Base-by-base conservation (phyloP, 2,888 invertebrate genomes). In the Ceramica pisi region DNA sequence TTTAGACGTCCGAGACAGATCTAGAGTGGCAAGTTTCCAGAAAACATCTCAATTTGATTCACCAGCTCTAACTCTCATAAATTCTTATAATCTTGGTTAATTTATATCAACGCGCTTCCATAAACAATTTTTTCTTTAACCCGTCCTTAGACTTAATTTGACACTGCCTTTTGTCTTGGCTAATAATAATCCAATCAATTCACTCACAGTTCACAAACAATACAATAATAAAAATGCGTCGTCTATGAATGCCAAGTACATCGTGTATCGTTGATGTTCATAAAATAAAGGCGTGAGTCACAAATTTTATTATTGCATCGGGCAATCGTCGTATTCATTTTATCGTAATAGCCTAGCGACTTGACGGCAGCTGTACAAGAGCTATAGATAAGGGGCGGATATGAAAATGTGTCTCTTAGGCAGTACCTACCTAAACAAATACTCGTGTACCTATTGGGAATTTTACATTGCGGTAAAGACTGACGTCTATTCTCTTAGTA, bases 281-380 rank as follows among this genome's bases (percentile, higher is more conserved):
- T 80, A 72, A 74, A 70, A 76, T 72, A 71, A 48, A 77, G 68
- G 55, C 44, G 46, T 86, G 79, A 85, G 67, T 84, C 82, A 84
- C 68, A 77, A n/a, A n/a, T 63, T 61, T 79, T 75, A 86, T 83
- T 86, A 90, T 92, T 93, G 91, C 90, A 89, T 91, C 88, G 90
- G 88, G 75, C 82, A 63, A 78, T 81, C 86, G 85, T 86, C 84
- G 88, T 90, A 92, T 92, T 91, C 91, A 92, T 92, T 91, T 88
- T 87, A 90, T 90, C 88, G 89, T 89, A 86, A 86, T 87, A 89
- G 86, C 82, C 71, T 78, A 81, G 79, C 86, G 86, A 83, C 87
- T 80, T 82, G 76, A 74, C 65, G 72, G 89, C 93, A 94, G 92
- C 93, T 94, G 93, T 92, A 91, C 91, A 92, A 93, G 90, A 14